Percentiles rank a stretch among this genome's conserved stretches.
These are phyloP conservation scores for Minunthozetes semirufus DNA, from an alignment of 2,888 invertebrate species.

Conservation along the genomic window DNA sequence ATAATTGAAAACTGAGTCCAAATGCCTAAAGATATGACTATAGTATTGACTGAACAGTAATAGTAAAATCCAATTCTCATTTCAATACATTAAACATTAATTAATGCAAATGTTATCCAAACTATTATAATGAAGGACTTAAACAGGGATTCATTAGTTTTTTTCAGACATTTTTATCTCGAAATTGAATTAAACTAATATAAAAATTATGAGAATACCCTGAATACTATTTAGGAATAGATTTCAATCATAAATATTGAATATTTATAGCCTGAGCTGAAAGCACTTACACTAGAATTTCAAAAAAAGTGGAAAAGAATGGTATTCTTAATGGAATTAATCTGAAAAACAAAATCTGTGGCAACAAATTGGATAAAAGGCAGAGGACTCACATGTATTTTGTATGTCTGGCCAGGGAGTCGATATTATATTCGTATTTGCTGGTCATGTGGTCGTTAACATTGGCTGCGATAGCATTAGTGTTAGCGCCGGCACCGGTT, in stretches of 20 bases:
- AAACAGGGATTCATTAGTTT: neutral
- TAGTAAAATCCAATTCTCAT: no score
- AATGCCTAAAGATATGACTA: neutral
- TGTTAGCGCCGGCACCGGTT: conserved; percentile 41
- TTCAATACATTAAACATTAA: neutral
- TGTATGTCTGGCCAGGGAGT: conserved; percentile 24
- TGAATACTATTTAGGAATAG: neutral
- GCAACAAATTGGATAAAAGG: neutral
- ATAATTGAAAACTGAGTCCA: neutral
- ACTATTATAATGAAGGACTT: neutral
- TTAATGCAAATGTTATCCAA: conserved; percentile 1
- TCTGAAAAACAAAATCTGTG: no score
- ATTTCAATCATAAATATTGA: no score
- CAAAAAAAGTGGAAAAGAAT: neutral
- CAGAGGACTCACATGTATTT: conserved; percentile 30
- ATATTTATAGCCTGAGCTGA: no score
- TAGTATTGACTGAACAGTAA: neutral
- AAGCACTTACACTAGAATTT: neutral
- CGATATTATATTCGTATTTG: conserved; percentile 33
- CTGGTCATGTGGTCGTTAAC: conserved; percentile 17
- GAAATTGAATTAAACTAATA: neutral
- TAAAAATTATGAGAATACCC: neutral
- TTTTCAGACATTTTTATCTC: neutral
- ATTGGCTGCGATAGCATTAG: neutral
- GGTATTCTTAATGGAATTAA: neutral